These are phyloP conservation scores for Karalla daura DNA, from an alignment of 2,797 vertebrate genomes.

Conservation along the genomic window DNA sequence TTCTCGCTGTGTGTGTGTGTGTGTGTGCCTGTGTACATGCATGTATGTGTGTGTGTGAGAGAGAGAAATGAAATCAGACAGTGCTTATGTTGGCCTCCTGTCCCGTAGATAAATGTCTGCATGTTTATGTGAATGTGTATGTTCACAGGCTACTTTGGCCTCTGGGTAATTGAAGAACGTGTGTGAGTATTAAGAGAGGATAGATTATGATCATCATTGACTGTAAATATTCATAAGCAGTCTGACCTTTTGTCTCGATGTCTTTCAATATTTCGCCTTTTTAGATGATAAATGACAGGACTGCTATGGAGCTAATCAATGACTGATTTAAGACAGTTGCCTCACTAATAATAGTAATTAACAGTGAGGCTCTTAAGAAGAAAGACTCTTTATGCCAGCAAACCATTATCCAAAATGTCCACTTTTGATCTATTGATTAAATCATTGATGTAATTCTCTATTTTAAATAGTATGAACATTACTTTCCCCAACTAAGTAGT, in stretches of 20 bases:
- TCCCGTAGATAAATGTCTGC: constrained; percentile 48
- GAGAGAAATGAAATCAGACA: constrained; percentile 29
- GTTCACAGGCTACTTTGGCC: constrained; percentile 72
- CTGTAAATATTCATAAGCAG: neutral
- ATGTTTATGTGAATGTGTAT: constrained; percentile 53
- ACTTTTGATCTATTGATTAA: neutral
- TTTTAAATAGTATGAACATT: neutral
- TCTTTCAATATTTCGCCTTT: neutral
- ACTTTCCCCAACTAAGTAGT: neutral
- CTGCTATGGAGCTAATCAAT: too few relatives aligned
- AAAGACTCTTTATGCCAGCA: too few relatives aligned
- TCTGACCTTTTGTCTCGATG: neutral
- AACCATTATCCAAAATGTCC: too few relatives aligned
- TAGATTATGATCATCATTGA: neutral
- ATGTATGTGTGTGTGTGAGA: neutral
- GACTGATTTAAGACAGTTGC: neutral
- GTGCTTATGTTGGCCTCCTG: constrained; percentile 45
- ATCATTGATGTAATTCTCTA: too few relatives aligned
- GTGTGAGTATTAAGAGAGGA: too few relatives aligned
- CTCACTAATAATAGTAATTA: neutral
- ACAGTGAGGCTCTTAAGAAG: too few relatives aligned
- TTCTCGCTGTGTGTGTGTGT: neutral
- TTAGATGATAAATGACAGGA: neutral
- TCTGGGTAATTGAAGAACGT: too few relatives aligned
- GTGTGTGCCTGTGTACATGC: neutral